A percentile compares a stretch with the other conserved stretches of the same genome.
phyloP scores from a whole-genome alignment of 2,888 invertebrate species.

The Drosophila basisetae region DNA sequence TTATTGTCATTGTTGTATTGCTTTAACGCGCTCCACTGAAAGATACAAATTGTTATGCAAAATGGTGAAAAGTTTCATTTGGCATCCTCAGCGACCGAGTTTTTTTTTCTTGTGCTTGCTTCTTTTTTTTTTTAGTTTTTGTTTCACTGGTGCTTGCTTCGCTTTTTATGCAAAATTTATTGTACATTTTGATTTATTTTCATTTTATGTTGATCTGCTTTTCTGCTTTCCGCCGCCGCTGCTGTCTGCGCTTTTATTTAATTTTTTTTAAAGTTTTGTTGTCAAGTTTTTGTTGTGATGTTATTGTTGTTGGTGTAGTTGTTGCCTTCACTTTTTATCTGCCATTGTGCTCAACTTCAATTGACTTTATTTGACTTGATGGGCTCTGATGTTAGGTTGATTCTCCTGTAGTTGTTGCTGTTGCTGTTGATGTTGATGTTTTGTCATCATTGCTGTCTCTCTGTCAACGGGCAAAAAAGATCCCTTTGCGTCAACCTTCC shows the following conservation, averaged over 20 bases:
- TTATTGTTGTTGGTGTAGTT: slow-evolving; percentile 21
- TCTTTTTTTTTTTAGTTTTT: slow-evolving; percentile 14
- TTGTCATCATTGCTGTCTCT: slow-evolving; percentile 38
- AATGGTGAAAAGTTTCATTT: slow-evolving; percentile 82
- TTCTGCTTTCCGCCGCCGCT: slow-evolving; percentile 45
- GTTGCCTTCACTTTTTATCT: slow-evolving; percentile 51
- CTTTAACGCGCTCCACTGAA: slow-evolving; percentile 80
- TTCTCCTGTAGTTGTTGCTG: slow-evolving; percentile 16
- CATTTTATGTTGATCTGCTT: slow-evolving; percentile 80
- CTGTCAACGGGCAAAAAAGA: slow-evolving; percentile 33
- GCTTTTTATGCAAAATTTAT: slow-evolving; percentile 68
- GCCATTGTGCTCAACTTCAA: slow-evolving; percentile 66
- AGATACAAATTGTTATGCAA: slow-evolving; percentile 82
- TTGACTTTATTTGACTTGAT: slow-evolving; percentile 74
- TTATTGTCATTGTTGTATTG: slow-evolving; percentile 46
- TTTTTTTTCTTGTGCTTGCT: slow-evolving; percentile 23
- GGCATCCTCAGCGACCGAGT: slow-evolving; percentile 63
- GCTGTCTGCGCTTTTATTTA: slow-evolving; percentile 72
- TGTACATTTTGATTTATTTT: slow-evolving; percentile 75
- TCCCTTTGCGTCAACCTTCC: slow-evolving; percentile 37
- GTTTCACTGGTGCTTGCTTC: slow-evolving; percentile 34
- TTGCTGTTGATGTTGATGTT: slow-evolving; percentile 1
- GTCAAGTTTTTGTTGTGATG: slow-evolving; percentile 6
- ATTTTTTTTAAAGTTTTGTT: slow-evolving; percentile 39
- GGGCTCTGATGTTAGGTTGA: slow-evolving; percentile 43